Base-by-base conservation (phyloP, 2,888 invertebrate species). In the Sturmia bella region DNA sequence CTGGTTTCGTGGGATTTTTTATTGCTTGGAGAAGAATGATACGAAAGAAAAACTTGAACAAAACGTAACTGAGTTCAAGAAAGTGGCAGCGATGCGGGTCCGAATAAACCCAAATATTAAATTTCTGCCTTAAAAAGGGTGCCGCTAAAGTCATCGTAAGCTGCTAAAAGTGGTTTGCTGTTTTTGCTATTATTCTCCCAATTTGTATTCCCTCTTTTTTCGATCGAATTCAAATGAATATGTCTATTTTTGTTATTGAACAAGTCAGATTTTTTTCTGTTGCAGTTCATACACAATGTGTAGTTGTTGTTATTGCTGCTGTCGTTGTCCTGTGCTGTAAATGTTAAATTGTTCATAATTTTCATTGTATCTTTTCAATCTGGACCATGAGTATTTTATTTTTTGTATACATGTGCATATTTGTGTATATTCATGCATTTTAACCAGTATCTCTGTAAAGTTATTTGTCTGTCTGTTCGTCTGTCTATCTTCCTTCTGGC, bases 281-380 rank as follows among this genome's bases (percentile, higher is more conserved):
- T 37, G 32, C 6, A 3, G n/a, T 27, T 32, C 7, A 19, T 41
- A 17, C 27, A 39, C 19, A 21, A 24, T 37, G 32, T 32, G 32
- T 32, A 32, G 32, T 32, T 32, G 32, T 9, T 32, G 32, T 32
- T 32, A 7, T 7, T 68, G 57, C 41, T 64, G 59, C 27, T 66
- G 64, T 41, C 43, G n/a, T 57, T 59, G 43, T 64, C 37, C 64
- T 75, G 17, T 50, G 41, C 73, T 81, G 72, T 77, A 61, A 73
- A 74, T 77, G 72, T 76, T 72, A 82, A 82, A 82, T 82, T 78
- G 78, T 82, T 82, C 78, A 82, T 82, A 82, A 82, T 82, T 82
- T 82, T 64, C 66, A 82, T 78, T 82, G 78, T 78, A 82, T 82
- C 74, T 78, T 72, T 54, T 70, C 78, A 74, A 82, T 75, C 82